Conservation (phyloP, 2,888 invertebrate species). For the Spodoptera littoralis region DNA sequence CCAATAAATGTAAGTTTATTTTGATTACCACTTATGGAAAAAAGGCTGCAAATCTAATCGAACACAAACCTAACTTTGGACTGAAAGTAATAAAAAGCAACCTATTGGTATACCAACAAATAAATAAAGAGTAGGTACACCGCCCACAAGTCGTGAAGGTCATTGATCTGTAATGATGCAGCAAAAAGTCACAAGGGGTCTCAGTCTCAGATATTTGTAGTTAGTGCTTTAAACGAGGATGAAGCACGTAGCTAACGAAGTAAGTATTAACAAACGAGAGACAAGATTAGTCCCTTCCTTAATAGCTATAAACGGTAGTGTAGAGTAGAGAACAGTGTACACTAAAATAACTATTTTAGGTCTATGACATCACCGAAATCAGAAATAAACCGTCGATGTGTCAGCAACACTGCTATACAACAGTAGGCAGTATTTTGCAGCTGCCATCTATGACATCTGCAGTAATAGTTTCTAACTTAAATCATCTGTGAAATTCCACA, state of each 20-base stretch:
- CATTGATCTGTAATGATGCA: constrained; percentile 8
- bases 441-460: constrained; percentile 1
- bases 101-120: constrained; percentile 11
- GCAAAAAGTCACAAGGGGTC: constrained; percentile 16
- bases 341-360: constrained; percentile 3
- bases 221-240: constrained; percentile 13
- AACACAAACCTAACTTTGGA: constrained; percentile 5
- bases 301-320: constrained; percentile 5
- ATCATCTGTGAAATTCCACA: background rate
- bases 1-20: too few relatives aligned
- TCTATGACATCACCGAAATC: constrained; percentile 32
- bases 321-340: background rate
- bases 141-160: constrained; percentile 6
- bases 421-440: constrained; percentile 8
- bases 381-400: constrained; percentile 26
- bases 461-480: background rate
- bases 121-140: too few relatives aligned
- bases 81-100: constrained; percentile 5
- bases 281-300: constrained; percentile 13
- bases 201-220: constrained; percentile 2
- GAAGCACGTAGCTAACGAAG: constrained; percentile 2
- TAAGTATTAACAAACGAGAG: background rate
- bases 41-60: background rate
- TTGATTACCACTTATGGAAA: too few relatives aligned
- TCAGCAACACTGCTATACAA: constrained; percentile 6